These are phyloP conservation scores for Pterostichus niger DNA, from an alignment of 2,888 invertebrate genomes.

Conservation along the genomic window DNA sequence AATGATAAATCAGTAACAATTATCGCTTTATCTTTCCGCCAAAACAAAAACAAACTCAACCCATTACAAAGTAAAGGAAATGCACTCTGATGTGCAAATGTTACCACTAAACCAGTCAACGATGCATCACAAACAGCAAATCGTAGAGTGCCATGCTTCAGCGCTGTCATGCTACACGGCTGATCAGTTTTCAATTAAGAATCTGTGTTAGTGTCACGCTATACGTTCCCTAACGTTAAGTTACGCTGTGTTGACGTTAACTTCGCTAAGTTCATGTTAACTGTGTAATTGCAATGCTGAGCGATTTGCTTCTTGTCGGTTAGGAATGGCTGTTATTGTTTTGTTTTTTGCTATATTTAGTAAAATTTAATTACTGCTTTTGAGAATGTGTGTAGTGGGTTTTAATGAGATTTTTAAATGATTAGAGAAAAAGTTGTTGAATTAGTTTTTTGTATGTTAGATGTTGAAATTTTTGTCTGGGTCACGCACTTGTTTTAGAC, in stretches of 20 bases:
- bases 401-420: background rate
- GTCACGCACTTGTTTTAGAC: too few relatives aligned
- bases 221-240: constrained; percentile 11
- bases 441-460: background rate
- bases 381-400: background rate
- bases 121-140: constrained; percentile 11
- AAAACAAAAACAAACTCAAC: constrained; percentile 12
- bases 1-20: background rate
- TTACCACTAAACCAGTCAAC: constrained; percentile 12
- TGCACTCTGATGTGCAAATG: constrained; percentile 31
- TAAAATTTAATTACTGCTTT: constrained; percentile 15
- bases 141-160: constrained; percentile 14
- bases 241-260: constrained; percentile 11
- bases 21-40: background rate
- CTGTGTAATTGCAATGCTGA: background rate
- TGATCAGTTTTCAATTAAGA: constrained; percentile 45
- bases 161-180: constrained; percentile 31
- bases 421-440: background rate
- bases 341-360: background rate
- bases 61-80: constrained; percentile 36
- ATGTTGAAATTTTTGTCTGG: background rate
- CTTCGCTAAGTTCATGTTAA: constrained; percentile 22
- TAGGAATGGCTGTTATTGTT: constrained; percentile 18
- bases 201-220: constrained; percentile 49
- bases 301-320: background rate